Conservation (phyloP, 2,888 invertebrate species). For the Dioctria rufipes region DNA sequence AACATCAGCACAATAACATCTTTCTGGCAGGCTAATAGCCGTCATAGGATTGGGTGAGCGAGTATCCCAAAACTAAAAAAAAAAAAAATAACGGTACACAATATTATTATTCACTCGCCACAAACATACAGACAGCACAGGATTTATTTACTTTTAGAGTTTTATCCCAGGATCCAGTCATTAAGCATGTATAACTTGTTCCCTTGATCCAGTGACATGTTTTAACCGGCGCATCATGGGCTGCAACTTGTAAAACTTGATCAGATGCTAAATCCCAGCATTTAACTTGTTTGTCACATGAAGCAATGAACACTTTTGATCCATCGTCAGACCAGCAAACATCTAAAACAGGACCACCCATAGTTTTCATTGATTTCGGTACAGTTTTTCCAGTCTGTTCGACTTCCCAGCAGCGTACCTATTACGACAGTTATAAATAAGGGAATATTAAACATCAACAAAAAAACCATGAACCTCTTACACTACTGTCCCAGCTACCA, state of each 20-base stretch:
- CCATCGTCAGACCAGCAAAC: slow-evolving; percentile 98
- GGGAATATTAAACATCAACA: slow-evolving; percentile 74
- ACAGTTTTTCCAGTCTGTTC: slow-evolving; percentile 93
- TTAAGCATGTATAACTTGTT: slow-evolving; percentile 93
- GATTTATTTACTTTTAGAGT: slow-evolving; percentile 80
- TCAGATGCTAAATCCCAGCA: slow-evolving; percentile 95
- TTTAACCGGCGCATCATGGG: slow-evolving; percentile 96
- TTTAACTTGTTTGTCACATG: slow-evolving; percentile 93
- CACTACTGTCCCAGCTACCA: slow-evolving; percentile 95
- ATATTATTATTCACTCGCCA: not conserved
- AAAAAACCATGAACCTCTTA: slow-evolving; percentile 67
- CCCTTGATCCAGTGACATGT: slow-evolving; percentile 99
- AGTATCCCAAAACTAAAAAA: slow-evolving; percentile 94
- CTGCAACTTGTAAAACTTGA: slow-evolving; percentile 91
- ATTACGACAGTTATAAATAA: slow-evolving; percentile 77
- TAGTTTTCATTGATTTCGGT: slow-evolving; percentile 96
- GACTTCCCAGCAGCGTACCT: slow-evolving; percentile 94
- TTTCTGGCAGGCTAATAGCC: slow-evolving; percentile 90
- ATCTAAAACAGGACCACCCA: slow-evolving; percentile 96
- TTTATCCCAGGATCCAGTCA: slow-evolving; percentile 99
- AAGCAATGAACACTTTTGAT: slow-evolving; percentile 91
- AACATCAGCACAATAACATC: slow-evolving; percentile 98
- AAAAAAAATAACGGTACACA: no score
- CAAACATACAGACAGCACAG: no score
- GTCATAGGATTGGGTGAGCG: slow-evolving; percentile 91